Evolutionary conservation across 2,113 vertebrate genomes (phyloP), one percentile per base, ranked within the genome.

Genomic region (Collichthys lucidus): DNA sequence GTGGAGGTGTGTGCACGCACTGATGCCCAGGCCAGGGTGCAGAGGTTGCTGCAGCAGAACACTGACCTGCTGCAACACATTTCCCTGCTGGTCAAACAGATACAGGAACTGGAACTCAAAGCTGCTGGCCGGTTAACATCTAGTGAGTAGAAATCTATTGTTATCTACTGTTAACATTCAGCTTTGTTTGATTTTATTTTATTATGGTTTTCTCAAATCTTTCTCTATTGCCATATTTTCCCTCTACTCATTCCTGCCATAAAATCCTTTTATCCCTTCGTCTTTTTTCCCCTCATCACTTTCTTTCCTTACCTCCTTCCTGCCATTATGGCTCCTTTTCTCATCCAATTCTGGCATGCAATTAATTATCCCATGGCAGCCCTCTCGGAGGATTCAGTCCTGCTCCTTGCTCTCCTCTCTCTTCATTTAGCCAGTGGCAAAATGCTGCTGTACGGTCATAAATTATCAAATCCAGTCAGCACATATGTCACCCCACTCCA

Each of bases 1-100:
- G 96, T 97, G 0, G 98, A 99, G 93, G 94, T 94, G 0, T 95
- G 96, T 0, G 97, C 97, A 0, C 94, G 98, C 87, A 94, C 96
- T 12, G 97, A 99, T 63, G 97, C 98, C 31, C 98, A 99, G 93
- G 94, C 95, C 1, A 91, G 97, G 0, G 97, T 98, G 15, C 97
- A 99, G 93, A 96, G 97, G 92, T 96, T 99, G 55, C 94, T 99
- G 90, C 96, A 97, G 74, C 98, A 99, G 95, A 99, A 99, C 93
- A 97, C 97, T 15, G 97, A 99, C 91, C 93, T 99, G 86, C 96
- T 99, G 66, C 97, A 98, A 69, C 98, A 99, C 90, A 96, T 99
- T 87, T 98, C 98, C 0, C 96, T 99, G 85, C 94, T 99, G 88
- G 98, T 99, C 82, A 97, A 96, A 88, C 98, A 99, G 90, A 96